Percentiles rank a stretch among this genome's conserved stretches.
Evolutionary conservation across 2,113 vertebrate species (phyloP).

Genomic region (Aptenodytes forsteri): DNA sequence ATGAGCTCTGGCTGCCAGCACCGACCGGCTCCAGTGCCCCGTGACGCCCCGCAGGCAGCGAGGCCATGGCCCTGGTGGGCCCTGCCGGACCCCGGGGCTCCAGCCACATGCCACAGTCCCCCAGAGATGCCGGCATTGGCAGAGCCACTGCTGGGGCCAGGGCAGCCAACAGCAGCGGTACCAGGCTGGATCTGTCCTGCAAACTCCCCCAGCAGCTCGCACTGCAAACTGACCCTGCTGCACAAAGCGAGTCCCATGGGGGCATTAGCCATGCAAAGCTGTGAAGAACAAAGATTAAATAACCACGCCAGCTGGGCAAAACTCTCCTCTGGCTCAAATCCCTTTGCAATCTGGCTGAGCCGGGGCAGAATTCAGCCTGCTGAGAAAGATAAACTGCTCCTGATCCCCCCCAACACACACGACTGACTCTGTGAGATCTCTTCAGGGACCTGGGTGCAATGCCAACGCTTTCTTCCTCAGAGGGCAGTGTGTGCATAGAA

Average conservation of each 20-base stretch:
- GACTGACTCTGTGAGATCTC: neutral
- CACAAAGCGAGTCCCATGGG: neutral
- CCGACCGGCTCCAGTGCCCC: neutral
- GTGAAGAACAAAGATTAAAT: neutral
- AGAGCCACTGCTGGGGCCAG: neutral
- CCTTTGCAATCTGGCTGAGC: neutral
- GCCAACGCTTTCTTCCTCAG: neutral
- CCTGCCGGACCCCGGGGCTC: neutral
- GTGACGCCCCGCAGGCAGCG: rapidly evolving
- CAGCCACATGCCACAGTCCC: rapidly evolving
- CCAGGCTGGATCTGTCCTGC: neutral
- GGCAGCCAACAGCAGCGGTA: rapidly evolving
- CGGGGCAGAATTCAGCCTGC: neutral
- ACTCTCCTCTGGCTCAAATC: neutral
- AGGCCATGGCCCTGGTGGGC: rapidly evolving
- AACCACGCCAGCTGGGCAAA: neutral
- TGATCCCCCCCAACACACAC: neutral
- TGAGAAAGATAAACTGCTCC: neutral
- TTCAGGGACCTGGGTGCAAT: rapidly evolving
- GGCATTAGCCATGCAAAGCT: neutral
- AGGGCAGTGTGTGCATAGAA: neutral
- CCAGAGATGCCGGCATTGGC: neutral
- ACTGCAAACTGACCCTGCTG: neutral
- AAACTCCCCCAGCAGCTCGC: rapidly evolving
- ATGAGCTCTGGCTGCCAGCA: rapidly evolving